Conservation (phyloP, 2,888 invertebrate species). For the Eurytoma adleriae region DNA sequence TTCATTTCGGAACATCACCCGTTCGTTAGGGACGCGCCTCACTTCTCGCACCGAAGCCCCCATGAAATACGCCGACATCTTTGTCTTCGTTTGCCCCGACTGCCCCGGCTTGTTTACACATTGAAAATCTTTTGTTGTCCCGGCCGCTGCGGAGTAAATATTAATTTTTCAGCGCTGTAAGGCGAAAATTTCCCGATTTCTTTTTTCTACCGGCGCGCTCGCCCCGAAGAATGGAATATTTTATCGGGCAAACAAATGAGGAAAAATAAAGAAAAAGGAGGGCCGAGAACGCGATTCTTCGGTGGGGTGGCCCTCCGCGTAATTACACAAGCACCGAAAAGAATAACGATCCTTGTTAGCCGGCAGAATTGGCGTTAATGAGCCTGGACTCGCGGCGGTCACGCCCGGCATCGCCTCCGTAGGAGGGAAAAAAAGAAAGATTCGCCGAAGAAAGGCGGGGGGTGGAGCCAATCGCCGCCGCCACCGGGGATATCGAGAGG, state of each 20-base stretch:
- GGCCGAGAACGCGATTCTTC: not conserved
- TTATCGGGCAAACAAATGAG: conserved; percentile 26
- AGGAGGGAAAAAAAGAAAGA: conserved; percentile 45
- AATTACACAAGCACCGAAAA: conserved; percentile 50
- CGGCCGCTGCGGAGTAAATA: not conserved
- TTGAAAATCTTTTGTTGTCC: conserved; percentile 27
- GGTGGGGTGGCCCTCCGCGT: conserved; percentile 36
- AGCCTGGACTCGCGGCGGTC: conserved; percentile 41
- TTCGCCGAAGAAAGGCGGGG: conserved; percentile 8
- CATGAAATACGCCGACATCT: conserved; percentile 40
- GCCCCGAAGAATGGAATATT: conserved; percentile 25
- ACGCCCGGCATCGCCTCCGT: conserved; percentile 21
- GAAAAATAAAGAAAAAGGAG: not conserved
- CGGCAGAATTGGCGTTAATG: conserved; percentile 55
- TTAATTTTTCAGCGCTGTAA: conserved; percentile 4
- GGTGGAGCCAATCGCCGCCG: conserved; percentile 42
- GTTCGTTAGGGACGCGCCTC: conserved; percentile 50
- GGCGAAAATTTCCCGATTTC: not conserved
- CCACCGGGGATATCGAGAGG: conserved; percentile 39
- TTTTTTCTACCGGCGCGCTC: not conserved
- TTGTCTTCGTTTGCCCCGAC: conserved; percentile 53
- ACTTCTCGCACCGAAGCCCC: conserved; percentile 23
- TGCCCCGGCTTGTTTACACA: conserved; percentile 26
- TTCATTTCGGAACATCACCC: conserved; percentile 52
- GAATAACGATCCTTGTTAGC: conserved; percentile 56